Conservation (phyloP, 1,140 invertebrate genomes). For the Drosophila nebulosa region DNA sequence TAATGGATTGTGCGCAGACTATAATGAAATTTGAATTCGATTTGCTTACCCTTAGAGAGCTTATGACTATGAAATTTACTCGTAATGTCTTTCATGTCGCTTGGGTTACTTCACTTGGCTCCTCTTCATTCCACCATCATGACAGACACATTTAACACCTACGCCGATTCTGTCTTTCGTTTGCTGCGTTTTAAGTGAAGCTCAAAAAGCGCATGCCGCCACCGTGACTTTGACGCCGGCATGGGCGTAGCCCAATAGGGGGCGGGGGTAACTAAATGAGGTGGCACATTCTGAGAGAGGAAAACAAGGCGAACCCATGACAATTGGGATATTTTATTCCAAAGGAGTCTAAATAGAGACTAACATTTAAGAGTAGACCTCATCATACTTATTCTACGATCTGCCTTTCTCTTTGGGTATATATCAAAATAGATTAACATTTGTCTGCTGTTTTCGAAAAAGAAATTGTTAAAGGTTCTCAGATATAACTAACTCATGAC, state of each 20-base stretch:
- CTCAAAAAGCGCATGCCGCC: conserved; percentile 23
- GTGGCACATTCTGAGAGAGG: too few relatives aligned
- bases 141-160: conserved; percentile 71
- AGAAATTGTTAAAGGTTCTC: too few relatives aligned
- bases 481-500: too few relatives aligned
- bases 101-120: background rate
- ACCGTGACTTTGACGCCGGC: conserved; percentile 38
- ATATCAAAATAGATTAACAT: too few relatives aligned
- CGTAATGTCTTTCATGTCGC: background rate
- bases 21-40: background rate
- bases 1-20: background rate
- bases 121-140: conserved; percentile 16
- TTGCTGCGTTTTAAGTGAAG: conserved; percentile 43
- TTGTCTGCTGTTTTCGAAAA: too few relatives aligned
- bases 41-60: background rate
- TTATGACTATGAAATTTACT: background rate
- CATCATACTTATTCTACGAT: too few relatives aligned
- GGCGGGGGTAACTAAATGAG: background rate
- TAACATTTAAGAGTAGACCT: too few relatives aligned
- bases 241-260: background rate
- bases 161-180: conserved; percentile 36
- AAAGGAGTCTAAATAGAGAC: too few relatives aligned
- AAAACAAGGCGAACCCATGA: too few relatives aligned
- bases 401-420: too few relatives aligned
- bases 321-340: too few relatives aligned